A percentile compares a stretch with the other conserved stretches of the same genome.
Evolutionary conservation across 2,797 vertebrate species (phyloP).

Genomic region (Thaleichthys pacificus): DNA sequence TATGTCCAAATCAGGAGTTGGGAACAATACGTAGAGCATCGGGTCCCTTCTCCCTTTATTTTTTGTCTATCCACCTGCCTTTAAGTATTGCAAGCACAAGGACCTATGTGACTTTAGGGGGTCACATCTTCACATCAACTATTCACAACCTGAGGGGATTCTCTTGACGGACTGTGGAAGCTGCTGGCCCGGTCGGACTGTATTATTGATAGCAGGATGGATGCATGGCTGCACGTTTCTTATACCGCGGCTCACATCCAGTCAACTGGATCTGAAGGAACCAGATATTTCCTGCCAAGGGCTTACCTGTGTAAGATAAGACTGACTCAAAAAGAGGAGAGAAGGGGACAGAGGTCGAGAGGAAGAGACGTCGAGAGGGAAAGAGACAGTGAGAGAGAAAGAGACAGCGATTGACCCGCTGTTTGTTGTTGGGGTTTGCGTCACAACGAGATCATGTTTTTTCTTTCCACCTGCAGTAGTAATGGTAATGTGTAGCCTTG

Average conservation of each 20-base stretch:
- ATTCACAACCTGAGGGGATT: conserved; percentile 68
- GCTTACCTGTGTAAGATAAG: conserved; percentile 33
- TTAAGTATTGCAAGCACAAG: background rate
- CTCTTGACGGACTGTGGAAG: conserved; percentile 68
- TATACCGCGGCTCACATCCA: conserved; percentile 66
- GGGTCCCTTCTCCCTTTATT: too few species aligned
- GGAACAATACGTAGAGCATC: too few species aligned
- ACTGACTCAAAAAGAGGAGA: conserved; percentile 20
- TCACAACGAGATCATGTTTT: background rate
- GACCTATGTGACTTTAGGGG: conserved; percentile 36
- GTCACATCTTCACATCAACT: conserved; percentile 71
- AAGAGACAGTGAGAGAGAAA: background rate
- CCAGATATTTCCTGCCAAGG: conserved; percentile 37
- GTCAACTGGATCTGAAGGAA: conserved; percentile 53
- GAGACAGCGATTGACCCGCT: background rate
- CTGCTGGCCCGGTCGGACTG: conserved; percentile 59
- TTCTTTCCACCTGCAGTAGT: background rate
- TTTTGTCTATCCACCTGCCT: too few species aligned
- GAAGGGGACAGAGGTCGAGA: background rate
- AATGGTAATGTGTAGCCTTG: background rate
- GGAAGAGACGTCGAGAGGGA: background rate
- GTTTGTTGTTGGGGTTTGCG: too few species aligned
- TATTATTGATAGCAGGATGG: conserved; percentile 70
- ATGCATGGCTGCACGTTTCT: conserved; percentile 61
- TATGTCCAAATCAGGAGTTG: too few species aligned